These are phyloP conservation scores for Ochotona curzoniae DNA, from an alignment of 2,113 vertebrate genomes.

Conservation along the genomic window DNA sequence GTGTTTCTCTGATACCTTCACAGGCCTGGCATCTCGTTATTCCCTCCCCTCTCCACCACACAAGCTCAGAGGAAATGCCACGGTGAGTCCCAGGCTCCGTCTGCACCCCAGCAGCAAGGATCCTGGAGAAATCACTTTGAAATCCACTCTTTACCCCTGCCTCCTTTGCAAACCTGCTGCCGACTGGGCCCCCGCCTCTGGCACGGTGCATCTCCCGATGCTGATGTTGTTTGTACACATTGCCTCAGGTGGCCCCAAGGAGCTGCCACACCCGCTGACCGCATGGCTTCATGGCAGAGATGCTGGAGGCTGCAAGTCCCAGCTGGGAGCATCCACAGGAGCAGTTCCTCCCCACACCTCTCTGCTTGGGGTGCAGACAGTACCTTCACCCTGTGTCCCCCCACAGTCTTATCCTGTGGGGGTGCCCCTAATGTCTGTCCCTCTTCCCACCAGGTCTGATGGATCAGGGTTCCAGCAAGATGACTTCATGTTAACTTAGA, in stretches of 20 bases:
- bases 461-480: neutral
- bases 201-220: neutral
- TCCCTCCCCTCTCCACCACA: no score
- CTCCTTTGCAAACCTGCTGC: no score
- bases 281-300: no score
- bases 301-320: neutral
- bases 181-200: neutral
- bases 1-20: constrained; percentile 10
- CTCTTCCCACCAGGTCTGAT: neutral
- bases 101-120: neutral
- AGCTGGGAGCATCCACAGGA: neutral
- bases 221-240: neutral
- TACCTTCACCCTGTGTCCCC: neutral
- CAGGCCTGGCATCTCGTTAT: neutral
- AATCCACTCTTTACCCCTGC: neutral
- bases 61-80: neutral
- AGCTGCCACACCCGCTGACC: neutral
- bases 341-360: neutral
- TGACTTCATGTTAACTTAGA: neutral
- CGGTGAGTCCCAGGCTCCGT: neutral
- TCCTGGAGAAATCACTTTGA: constrained; percentile 22
- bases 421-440: neutral
- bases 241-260: neutral
- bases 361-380: neutral
- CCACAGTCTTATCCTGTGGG: no score